A percentile compares a stretch with the other conserved stretches of the same genome.
These are phyloP conservation scores for Netelia melanura DNA, from an alignment of 2,888 invertebrate genomes.

Conservation along the genomic window DNA sequence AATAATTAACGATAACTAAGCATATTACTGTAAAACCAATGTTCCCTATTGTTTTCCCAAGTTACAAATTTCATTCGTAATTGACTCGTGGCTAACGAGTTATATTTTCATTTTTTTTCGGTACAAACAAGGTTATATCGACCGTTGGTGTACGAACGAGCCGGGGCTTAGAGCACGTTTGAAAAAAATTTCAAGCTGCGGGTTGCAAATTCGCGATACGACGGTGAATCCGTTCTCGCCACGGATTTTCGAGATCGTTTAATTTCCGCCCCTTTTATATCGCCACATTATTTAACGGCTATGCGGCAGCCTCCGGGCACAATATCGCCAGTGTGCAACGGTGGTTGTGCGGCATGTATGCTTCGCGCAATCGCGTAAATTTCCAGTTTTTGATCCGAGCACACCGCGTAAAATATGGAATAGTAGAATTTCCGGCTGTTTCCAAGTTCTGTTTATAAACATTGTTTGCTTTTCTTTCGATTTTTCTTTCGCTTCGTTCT, in stretches of 20 bases:
- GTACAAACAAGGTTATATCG: conserved; percentile 29
- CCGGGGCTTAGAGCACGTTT: conserved; percentile 13
- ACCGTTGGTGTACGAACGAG: conserved; percentile 38
- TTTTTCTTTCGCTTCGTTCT: background rate
- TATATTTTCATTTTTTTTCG: conserved; percentile 9
- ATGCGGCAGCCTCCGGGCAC: conserved; percentile 42
- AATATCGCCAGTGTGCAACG: conserved; percentile 42
- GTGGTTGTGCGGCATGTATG: background rate
- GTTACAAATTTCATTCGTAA: conserved; percentile 6
- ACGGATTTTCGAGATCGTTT: conserved; percentile 66
- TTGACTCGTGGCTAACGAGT: conserved; percentile 22
- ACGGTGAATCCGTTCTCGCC: conserved; percentile 64
- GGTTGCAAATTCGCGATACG: conserved; percentile 69
- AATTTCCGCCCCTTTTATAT: conserved; percentile 70
- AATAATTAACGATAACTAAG: no score
- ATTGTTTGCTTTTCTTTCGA: background rate
- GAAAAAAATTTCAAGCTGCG: conserved; percentile 49
- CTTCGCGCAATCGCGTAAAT: conserved; percentile 45
- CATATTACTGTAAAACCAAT: no score
- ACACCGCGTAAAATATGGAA: conserved; percentile 31
- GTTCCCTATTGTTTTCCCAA: no score
- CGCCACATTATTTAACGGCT: conserved; percentile 69
- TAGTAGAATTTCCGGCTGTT: background rate
- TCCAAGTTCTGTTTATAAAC: background rate
- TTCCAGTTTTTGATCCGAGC: conserved; percentile 44